Evolutionary conservation across 1,140 invertebrate genomes (phyloP), one percentile per base, ranked within the genome.

Genomic region (Ostrea edulis): DNA sequence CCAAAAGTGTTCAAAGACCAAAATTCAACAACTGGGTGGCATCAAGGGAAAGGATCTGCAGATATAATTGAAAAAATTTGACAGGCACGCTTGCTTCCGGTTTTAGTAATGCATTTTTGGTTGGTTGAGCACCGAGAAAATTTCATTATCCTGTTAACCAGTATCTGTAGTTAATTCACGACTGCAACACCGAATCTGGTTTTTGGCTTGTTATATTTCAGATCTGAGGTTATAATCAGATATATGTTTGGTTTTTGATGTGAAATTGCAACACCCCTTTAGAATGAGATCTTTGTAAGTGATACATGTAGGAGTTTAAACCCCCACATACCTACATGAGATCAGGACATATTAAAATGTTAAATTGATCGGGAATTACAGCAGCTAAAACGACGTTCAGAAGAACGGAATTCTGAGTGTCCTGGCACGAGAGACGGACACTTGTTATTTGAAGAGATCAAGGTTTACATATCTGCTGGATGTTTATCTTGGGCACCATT

Each of bases 61-160:
- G 29, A 77, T 77, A 77, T 77, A 29, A 77, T 77, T 77, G 68
- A 77, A 77, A 62, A 77, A 77, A 77, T 77, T 77, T 77, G 68
- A 77, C 68, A 77, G 68, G 25, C 68, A 77, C 25, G 25, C 25
- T 77, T 77, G 68, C 29, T 77, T 77, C 68, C 68, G 68, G 22
- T 77, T 77, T 62, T 77, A 77, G 68, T 35, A 77, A 77, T 77
- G 68, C 68, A 77, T 77, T 25, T 25, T 77, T 77, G 68, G 68
- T 77, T 77, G 68, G 68, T 7, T 35, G 25, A 77, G 68, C 25
- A 77, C 8, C 25, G 25, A 35, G 25, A 77, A 77, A 17, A 77
- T 77, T 77, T 77, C 68, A 77, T 77, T 77, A 77, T 77, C 68
- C 68, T 29, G 12, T 35, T 35, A 29, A 77, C 68, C 68, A 77